Base-by-base conservation (phyloP, 2,888 invertebrate species). In the Oscheius sp. region DNA sequence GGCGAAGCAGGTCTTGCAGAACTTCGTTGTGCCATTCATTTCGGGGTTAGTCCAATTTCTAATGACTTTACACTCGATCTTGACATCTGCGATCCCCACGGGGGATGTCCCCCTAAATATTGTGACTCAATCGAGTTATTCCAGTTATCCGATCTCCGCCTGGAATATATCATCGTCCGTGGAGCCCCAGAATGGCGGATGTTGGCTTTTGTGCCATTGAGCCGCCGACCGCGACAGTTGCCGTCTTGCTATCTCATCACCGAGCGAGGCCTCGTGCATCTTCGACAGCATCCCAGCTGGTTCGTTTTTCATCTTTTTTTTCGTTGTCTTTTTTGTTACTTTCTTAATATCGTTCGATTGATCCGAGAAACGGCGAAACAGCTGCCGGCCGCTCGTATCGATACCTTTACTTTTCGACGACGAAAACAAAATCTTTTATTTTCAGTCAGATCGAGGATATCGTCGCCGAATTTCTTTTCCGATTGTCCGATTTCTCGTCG, bases 201-300 rank as follows among this genome's bases (percentile, higher is more conserved):
- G 23, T 68, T 83, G 9, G 78, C 77, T 59, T 73, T 83, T 29
- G 75, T 83, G 1, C 75, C 81, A n/a, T 69, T 76, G 74, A 72
- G 76, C 45, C 68, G 61, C 25, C 49, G 61, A 46, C 59, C 74
- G 25, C 66, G 69, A n/a, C 74, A 72, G 29, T 72, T 83, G 58
- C 77, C 81, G 29, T 71, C 77, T 29, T 68, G 76, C 56, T 77
- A 80, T 68, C 63, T 83, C 9, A 76, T 83, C 56, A 81, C 79
- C 58, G 83, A 83, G 70, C 61, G 83, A 18, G 81, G 81, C 61
- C 66, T 83, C 12, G 72, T 79, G 13, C 71, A 76, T 29, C 64
- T 83, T n/a, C 72, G 76, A 75, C 81, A 81, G 61, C 16, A 69
- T 18, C 25, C 58, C 23, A 23, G 13, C 16, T 43, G 58, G 78